Evolutionary conservation across 2,888 invertebrate species (phyloP).

Genomic region (Mystacides longicornis): DNA sequence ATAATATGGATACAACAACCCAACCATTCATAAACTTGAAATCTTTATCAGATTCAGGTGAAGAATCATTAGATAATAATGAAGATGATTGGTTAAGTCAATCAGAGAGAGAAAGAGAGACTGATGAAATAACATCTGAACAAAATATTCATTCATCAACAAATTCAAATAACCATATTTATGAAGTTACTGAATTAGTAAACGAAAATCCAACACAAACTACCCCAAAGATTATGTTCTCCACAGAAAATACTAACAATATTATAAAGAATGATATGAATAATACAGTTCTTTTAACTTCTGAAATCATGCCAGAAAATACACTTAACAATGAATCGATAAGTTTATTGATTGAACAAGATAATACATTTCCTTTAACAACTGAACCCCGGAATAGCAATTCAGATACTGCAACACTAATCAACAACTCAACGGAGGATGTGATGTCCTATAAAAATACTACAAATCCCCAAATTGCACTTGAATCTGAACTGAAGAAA

Average conservation of each 20-base stretch:
- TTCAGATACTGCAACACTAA: no score
- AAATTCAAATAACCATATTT: slow-evolving; percentile 4
- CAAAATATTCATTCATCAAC: neutral
- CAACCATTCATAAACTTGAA: slow-evolving; percentile 1
- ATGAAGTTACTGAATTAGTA: slow-evolving; percentile 23
- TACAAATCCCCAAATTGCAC: no score
- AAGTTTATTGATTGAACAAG: no score
- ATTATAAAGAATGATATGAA: neutral
- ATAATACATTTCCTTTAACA: no score
- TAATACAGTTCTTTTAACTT: neutral
- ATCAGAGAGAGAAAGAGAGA: neutral
- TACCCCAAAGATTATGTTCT: slow-evolving; percentile 15
- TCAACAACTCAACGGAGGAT: no score
- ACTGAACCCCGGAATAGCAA: no score
- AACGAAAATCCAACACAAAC: slow-evolving; percentile 20
- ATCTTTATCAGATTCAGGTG: neutral
- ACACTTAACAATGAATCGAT: no score
- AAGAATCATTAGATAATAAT: slow-evolving; percentile 6
- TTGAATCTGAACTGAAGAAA: neutral
- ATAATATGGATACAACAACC: neutral
- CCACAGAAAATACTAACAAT: neutral
- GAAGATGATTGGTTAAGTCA: slow-evolving; percentile 19
- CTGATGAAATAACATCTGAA: neutral
- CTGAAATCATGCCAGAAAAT: slow-evolving; percentile 7
- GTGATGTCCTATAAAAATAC: no score